Conservation (phyloP, 2,888 invertebrate genomes). For the Drosophila macrothrix region DNA sequence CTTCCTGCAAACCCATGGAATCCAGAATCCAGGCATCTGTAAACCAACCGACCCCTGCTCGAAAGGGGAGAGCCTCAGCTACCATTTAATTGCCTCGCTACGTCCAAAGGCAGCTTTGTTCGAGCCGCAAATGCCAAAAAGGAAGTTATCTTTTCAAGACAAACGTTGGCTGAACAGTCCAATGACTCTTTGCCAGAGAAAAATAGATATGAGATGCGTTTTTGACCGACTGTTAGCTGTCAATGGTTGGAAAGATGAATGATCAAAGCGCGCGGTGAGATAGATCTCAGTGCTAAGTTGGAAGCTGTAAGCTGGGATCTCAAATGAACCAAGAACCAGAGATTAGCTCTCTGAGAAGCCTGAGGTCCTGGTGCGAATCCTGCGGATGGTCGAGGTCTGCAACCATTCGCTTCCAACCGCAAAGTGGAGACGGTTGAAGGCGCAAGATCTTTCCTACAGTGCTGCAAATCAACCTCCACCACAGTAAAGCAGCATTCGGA, state of each 20-base stretch:
- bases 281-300: no score
- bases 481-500: no score
- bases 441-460: no score
- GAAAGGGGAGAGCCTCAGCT: not conserved
- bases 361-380: no score
- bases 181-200: no score
- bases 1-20: not conserved
- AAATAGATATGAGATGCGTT: not conserved
- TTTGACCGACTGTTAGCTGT: not conserved
- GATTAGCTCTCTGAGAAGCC: no score
- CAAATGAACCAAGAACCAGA: not conserved
- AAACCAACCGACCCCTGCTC: not conserved
- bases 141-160: not conserved
- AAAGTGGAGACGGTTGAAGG: no score
- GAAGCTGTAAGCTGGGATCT: not conserved
- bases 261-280: not conserved
- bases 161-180: no score
- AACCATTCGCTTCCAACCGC: no score
- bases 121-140: not conserved
- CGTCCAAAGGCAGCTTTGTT: not conserved
- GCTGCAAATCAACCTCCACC: no score
- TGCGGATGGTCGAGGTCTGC: no score
- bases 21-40: not conserved
- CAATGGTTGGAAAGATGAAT: not conserved
- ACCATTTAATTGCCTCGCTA: not conserved